Evolutionary conservation across 2,113 vertebrate genomes (phyloP).

Genomic region (Prinia subflava): DNA sequence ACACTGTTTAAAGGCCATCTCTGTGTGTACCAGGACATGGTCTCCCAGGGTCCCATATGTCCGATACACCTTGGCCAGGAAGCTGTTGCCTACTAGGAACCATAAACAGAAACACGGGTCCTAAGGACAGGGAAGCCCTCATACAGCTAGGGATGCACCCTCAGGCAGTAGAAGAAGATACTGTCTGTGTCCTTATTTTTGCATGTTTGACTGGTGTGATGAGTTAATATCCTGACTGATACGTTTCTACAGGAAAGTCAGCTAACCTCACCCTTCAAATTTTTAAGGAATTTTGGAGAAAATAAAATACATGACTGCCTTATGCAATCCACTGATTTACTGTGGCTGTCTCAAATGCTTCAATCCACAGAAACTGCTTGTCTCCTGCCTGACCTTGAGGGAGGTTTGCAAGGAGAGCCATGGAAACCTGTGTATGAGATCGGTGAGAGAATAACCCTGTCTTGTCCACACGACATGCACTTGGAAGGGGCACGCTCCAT

Average conservation of each 20-base stretch:
- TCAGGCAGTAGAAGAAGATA: neutral
- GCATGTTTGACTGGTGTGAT: neutral
- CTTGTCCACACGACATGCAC: conserved; percentile 69
- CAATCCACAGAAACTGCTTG: conserved; percentile 72
- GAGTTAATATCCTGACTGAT: neutral
- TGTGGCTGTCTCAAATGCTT: neutral
- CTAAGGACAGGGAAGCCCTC: neutral
- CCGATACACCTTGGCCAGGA: neutral
- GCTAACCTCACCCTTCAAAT: neutral
- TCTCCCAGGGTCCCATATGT: neutral
- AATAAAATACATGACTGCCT: neutral
- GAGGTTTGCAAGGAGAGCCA: conserved; percentile 69
- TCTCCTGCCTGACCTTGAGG: conserved; percentile 65
- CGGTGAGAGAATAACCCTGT: conserved; percentile 82
- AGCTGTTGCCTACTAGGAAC: neutral
- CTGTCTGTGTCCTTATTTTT: neutral
- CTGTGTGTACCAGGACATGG: neutral
- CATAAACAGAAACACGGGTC: neutral
- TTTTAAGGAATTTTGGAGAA: neutral
- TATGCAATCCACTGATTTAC: neutral
- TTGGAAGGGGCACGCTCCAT: conserved; percentile 70
- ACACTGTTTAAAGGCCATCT: neutral
- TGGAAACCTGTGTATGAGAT: conserved; percentile 75
- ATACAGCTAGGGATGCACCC: neutral
- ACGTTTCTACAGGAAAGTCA: neutral